Conservation (phyloP, 2,888 invertebrate species). For the Aphodius sticticus region DNA sequence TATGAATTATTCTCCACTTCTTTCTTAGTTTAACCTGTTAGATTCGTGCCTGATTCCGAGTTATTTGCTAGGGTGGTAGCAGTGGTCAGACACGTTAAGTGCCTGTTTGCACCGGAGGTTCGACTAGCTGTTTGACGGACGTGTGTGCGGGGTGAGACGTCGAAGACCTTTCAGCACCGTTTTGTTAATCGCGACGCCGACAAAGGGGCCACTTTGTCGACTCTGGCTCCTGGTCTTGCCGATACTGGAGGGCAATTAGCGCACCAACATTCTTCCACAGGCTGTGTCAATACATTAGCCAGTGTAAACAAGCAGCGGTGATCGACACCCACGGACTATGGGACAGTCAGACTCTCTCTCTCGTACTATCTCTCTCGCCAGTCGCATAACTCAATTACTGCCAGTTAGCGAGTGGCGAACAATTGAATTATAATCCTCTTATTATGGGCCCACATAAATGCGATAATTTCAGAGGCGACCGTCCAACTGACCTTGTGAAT, state of each 20-base stretch:
- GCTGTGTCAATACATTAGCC: conserved; percentile 37
- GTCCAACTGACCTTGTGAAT: neutral
- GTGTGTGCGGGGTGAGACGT: conserved; percentile 9
- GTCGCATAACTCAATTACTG: neutral
- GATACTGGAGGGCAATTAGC: conserved; percentile 19
- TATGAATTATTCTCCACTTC: too few relatives aligned
- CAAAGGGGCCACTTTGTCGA: conserved; percentile 45
- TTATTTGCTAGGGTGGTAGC: neutral
- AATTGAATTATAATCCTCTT: conserved; percentile 4
- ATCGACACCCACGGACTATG: neutral
- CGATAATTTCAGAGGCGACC: neutral
- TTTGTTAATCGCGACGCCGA: conserved; percentile 48
- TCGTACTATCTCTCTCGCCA: neutral
- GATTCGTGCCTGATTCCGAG: too few relatives aligned
- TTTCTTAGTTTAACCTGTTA: too few relatives aligned
- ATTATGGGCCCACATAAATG: neutral
- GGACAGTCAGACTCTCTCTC: neutral
- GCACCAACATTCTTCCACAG: conserved; percentile 35
- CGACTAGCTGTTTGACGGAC: neutral
- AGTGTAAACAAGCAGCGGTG: conserved; percentile 29
- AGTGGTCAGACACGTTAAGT: conserved; percentile 6
- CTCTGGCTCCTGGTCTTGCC: conserved; percentile 48
- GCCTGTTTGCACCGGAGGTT: neutral
- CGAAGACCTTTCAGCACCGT: conserved; percentile 44
- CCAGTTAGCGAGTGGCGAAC: neutral